Evolutionary conservation across 1,140 invertebrate species (phyloP).

Genomic region (Euura lappo): DNA sequence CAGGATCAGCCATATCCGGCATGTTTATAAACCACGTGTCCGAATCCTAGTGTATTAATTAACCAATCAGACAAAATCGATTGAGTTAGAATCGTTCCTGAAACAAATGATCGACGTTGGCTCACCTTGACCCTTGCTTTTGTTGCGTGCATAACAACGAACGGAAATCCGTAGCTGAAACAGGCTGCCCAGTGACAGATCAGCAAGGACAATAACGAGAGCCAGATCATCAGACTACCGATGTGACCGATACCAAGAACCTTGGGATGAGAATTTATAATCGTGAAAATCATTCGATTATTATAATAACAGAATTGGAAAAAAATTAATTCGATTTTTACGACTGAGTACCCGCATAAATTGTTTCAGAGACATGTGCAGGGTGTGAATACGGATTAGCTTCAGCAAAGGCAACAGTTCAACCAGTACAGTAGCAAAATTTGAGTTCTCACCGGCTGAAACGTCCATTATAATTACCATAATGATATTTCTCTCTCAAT

Average conservation of each 20-base stretch:
- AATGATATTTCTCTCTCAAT: no score
- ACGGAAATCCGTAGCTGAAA: slow-evolving; percentile 39
- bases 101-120: no score
- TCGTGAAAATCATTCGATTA: not conserved
- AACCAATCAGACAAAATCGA: not conserved
- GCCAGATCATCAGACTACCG: slow-evolving; percentile 35
- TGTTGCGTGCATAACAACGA: slow-evolving; percentile 36
- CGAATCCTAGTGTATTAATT: not conserved
- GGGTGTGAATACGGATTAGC: slow-evolving; percentile 34
- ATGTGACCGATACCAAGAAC: slow-evolving; percentile 27
- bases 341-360: slow-evolving; percentile 30
- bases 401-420: slow-evolving; percentile 42
- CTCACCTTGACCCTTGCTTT: slow-evolving; percentile 28
- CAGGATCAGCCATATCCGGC: not conserved
- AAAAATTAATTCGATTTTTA: not conserved
- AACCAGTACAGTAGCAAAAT: slow-evolving; percentile 32
- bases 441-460: slow-evolving; percentile 22
- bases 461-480: no score
- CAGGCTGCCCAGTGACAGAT: slow-evolving; percentile 50
- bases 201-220: slow-evolving; percentile 34
- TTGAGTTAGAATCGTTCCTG: no score
- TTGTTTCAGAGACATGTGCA: slow-evolving; percentile 34
- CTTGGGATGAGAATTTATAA: slow-evolving; percentile 17
- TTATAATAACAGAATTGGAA: not conserved
- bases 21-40: not conserved